Evolutionary conservation across 2,797 vertebrate genomes (phyloP).

Genomic region (Lagodon rhomboides): DNA sequence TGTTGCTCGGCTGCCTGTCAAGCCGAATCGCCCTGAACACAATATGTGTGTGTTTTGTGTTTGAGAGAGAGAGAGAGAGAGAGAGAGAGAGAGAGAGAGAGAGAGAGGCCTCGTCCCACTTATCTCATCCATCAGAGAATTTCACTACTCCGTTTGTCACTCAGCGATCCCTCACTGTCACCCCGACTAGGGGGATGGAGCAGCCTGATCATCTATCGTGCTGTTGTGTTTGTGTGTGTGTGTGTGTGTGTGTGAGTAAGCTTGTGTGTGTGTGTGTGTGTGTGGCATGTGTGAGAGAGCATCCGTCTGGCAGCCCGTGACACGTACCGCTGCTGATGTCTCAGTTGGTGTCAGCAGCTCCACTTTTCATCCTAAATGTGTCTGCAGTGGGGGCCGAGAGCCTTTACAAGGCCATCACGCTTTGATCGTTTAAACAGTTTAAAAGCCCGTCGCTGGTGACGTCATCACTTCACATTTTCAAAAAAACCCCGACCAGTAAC

Average conservation of each 20-base stretch:
- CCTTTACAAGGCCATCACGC: constrained; percentile 21
- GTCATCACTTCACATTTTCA: constrained; percentile 22
- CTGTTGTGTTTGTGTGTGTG: constrained; percentile 21
- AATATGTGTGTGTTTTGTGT: constrained; percentile 21
- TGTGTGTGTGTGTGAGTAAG: constrained; percentile 22
- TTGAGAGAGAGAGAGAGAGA: constrained; percentile 2
- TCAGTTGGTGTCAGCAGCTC: constrained; percentile 75
- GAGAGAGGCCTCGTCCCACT: constrained; percentile 56
- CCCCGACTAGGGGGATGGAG: constrained; percentile 42
- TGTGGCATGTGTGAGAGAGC: constrained; percentile 31
- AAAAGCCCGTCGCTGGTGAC: constrained; percentile 33
- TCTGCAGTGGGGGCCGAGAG: constrained; percentile 52
- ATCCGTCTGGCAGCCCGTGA: constrained; percentile 64
- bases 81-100: constrained; percentile 21
- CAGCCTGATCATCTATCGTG: constrained; percentile 65
- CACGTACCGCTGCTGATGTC: constrained; percentile 75
- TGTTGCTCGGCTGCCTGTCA: constrained; percentile 73
- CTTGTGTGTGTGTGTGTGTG: constrained; percentile 14
- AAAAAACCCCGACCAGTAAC: neutral
- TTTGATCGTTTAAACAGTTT: constrained; percentile 40
- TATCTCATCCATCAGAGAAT: constrained; percentile 76
- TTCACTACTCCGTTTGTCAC: constrained; percentile 68
- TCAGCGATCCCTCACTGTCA: constrained; percentile 71
- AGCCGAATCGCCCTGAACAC: constrained; percentile 43
- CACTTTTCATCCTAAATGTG: constrained; percentile 78